A percentile compares a stretch with the other conserved stretches of the same genome.
Conservation (phyloP, 2,113 vertebrate species). For the Trematomus loennbergii region DNA sequence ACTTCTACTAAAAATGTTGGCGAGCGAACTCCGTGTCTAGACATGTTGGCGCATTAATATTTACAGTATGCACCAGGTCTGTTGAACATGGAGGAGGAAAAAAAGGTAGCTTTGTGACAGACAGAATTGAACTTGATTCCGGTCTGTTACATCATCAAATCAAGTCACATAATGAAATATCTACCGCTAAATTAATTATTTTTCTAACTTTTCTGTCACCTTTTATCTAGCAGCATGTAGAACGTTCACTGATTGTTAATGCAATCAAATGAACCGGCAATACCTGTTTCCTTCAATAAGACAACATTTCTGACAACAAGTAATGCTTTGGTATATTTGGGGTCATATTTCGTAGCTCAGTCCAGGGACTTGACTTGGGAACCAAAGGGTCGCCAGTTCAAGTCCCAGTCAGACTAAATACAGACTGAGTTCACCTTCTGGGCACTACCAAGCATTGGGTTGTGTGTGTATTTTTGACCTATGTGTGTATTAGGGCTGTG, state of each 20-base stretch:
- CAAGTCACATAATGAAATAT: neutral
- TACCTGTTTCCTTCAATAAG: neutral
- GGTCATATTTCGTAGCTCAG: too few relatives aligned
- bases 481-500: too few relatives aligned
- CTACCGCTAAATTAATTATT: neutral
- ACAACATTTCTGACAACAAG: neutral
- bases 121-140: neutral
- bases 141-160: neutral
- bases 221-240: too few relatives aligned
- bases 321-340: neutral
- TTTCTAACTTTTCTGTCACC: neutral
- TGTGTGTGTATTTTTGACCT: too few relatives aligned
- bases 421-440: too few relatives aligned
- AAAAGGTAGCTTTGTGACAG: neutral
- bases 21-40: neutral
- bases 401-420: too few relatives aligned
- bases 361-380: too few relatives aligned
- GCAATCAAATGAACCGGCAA: neutral
- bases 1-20: constrained; percentile 42
- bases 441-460: too few relatives aligned
- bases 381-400: too few relatives aligned
- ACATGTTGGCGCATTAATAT: constrained; percentile 21
- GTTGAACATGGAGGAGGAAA: neutral
- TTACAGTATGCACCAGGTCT: neutral
- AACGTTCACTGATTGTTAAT: neutral